Conservation (phyloP, 2,113 vertebrate genomes). For the Pseudonaja textilis region DNA sequence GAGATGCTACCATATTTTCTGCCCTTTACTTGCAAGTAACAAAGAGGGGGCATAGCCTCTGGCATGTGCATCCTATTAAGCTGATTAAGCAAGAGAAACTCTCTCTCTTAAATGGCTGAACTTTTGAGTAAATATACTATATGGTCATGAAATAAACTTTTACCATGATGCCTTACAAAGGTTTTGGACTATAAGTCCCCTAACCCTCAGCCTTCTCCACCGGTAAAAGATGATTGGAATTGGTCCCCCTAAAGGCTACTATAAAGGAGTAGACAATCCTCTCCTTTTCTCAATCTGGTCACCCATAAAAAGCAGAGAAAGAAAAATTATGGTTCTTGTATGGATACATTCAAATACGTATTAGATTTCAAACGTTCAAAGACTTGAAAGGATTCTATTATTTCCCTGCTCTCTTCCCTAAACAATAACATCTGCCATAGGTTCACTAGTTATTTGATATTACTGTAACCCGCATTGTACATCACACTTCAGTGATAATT, state of each 20-base stretch:
- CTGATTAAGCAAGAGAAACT: background rate
- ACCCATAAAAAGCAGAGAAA: background rate
- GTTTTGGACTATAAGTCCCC: background rate
- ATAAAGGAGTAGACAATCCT: background rate
- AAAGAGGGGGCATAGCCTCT: background rate
- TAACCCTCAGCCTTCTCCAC: background rate
- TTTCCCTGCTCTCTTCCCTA: constrained; percentile 18
- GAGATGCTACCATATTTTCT: background rate
- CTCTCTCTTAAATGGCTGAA: background rate
- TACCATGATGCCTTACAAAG: background rate
- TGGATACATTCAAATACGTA: background rate
- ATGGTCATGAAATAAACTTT: background rate
- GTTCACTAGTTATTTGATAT: constrained; percentile 22
- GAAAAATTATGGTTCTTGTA: constrained; percentile 35
- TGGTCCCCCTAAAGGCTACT: background rate
- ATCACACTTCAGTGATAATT: constrained; percentile 32
- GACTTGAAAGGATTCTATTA: background rate
- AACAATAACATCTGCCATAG: constrained; percentile 28
- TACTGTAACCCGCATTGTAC: background rate
- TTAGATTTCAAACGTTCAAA: constrained; percentile 38
- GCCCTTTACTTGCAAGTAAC: background rate
- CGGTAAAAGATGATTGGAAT: background rate
- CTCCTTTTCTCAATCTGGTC: background rate
- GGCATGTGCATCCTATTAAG: background rate
- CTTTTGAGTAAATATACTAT: background rate